Evolutionary conservation across 1,140 invertebrate species (phyloP).

Genomic region (Thaumatotibia leucotreta): DNA sequence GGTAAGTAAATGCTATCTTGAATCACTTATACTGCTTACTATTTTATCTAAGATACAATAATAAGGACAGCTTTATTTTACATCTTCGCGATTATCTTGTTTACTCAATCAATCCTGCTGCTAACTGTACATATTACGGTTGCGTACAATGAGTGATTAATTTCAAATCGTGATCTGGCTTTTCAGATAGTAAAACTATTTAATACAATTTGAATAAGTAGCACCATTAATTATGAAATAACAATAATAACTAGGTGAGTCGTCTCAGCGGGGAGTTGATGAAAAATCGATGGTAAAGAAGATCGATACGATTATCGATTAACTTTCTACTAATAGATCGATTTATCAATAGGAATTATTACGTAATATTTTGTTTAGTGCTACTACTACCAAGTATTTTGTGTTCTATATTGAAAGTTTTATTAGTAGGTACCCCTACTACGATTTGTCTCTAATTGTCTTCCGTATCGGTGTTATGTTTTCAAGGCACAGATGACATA

Average conservation of each 20-base stretch:
- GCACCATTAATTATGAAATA: slow-evolving; percentile 8
- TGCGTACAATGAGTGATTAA: no score
- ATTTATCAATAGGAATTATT: slow-evolving; percentile 7
- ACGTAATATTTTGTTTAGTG: slow-evolving; percentile 1
- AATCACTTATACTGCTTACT: no score
- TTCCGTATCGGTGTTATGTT: no score
- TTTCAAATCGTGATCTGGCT: background rate
- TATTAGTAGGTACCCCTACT: no score
- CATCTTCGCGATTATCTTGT: no score
- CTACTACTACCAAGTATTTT: no score
- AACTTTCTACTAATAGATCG: slow-evolving; percentile 10
- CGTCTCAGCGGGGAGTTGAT: background rate
- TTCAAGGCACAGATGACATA: no score
- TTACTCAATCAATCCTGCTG: background rate
- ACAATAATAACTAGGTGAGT: slow-evolving; percentile 12
- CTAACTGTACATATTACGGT: no score
- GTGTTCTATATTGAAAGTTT: background rate
- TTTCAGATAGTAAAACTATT: background rate
- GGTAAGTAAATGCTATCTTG: no score
- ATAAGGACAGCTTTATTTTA: no score
- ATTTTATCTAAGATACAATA: no score
- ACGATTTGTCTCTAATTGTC: no score
- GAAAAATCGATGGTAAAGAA: slow-evolving; percentile 6
- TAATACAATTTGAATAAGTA: slow-evolving; percentile 7
- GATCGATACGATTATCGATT: background rate